Evolutionary conservation across 2,113 vertebrate species (phyloP), one percentile per base, ranked within the genome.

Genomic region (Zosterops hypoxanthus): DNA sequence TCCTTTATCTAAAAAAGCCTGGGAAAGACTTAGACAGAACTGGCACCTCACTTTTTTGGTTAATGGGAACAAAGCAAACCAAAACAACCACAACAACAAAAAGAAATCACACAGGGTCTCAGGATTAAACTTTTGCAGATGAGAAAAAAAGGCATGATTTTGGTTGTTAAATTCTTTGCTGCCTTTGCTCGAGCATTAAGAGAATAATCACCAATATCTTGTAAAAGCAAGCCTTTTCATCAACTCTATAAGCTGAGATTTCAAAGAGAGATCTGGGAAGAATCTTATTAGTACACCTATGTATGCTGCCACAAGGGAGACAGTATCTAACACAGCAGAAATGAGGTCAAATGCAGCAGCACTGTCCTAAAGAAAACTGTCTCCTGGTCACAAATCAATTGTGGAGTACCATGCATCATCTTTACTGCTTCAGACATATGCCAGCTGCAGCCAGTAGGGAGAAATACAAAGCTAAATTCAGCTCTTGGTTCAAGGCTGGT

Each of bases 381-480:
- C 63, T 95, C 39, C 57, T 96, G 78, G 60, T 79, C 70, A 92
- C 88, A 78, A 95, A 92, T 94, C 82, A 95, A 80, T 81, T 92
- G 69, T 65, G 95, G 56, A 96, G 83, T 55, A 77, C 65, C 82
- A 91, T 70, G 44, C 82, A 70, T 92, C 91, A 55, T 75, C 93
- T 86, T 83, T 94, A 92, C 59, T 87, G 81, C 76, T 61, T 77
- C 86, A 85, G 61, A 86, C 14, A 10, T 83, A 57, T 66, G 94
- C 83, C 82, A 95, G 95, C 81, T 92, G 46, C 57, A 92, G 68
- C 68, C 94, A 90, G 80, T 60, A 95, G 41, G 42, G 57, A 89
- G 50, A 97, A 95, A 88, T 23, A 65, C 86, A 90, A 70, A 73
- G 52, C 71, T 83, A 81, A 84, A 86, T 46, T 86, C 56, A 75